phyloP scores from a whole-genome alignment of 1,140 invertebrate genomes.

The Galleria mellonella region DNA sequence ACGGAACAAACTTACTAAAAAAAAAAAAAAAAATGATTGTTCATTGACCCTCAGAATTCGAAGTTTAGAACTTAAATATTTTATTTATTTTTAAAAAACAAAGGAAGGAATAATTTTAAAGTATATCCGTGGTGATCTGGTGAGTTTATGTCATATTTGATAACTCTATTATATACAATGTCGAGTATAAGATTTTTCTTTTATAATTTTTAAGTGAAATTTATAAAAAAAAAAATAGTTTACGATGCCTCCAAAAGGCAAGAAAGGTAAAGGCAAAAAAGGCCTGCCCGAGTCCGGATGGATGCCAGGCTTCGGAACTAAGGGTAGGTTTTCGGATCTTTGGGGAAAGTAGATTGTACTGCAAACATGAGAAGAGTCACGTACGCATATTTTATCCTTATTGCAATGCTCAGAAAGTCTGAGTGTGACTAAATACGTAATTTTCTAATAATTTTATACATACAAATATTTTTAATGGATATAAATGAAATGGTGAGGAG shows the following conservation, averaged over 20 bases:
- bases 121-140: constrained; percentile 15
- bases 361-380: too few relatives aligned
- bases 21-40: too few relatives aligned
- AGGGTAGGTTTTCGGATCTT: constrained; percentile 28
- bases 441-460: too few relatives aligned
- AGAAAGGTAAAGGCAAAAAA: constrained; percentile 36
- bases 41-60: neutral
- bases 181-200: constrained; percentile 43
- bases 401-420: too few relatives aligned
- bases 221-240: too few relatives aligned
- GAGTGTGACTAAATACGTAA: too few relatives aligned
- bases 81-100: neutral
- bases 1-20: too few relatives aligned
- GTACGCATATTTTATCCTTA: too few relatives aligned
- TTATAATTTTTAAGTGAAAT: constrained; percentile 27
- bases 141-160: constrained; percentile 36
- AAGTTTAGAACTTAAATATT: constrained; percentile 22
- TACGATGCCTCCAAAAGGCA: constrained; percentile 52
- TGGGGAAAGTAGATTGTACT: too few relatives aligned
- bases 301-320: constrained; percentile 62
- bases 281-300: constrained; percentile 59
- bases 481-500: too few relatives aligned
- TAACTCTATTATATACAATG: constrained; percentile 26
- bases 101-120: constrained; percentile 16
- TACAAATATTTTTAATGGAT: too few relatives aligned